Percentiles rank a stretch among this genome's conserved stretches.
These are phyloP conservation scores for Saguinus midas DNA, from an alignment of 2,113 vertebrate genomes.

Conservation along the genomic window DNA sequence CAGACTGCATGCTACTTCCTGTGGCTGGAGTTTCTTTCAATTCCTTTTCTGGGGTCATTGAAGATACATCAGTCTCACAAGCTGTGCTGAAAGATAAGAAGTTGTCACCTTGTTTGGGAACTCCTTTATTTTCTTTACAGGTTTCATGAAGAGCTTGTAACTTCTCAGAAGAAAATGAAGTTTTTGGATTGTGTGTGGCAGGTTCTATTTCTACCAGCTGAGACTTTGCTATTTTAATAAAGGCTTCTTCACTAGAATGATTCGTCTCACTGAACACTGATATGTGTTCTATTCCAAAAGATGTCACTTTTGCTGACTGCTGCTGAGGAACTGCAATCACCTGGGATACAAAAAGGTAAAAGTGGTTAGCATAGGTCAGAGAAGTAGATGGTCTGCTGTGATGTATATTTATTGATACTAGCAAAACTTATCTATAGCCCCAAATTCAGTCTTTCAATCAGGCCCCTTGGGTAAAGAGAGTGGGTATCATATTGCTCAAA, in stretches of 20 bases:
- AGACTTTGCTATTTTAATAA: slow-evolving; percentile 36
- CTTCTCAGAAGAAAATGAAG: slow-evolving; percentile 57
- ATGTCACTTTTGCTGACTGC: slow-evolving; percentile 55
- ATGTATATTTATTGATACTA: not conserved
- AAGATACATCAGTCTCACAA: slow-evolving; percentile 70
- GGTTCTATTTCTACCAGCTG: slow-evolving; percentile 61
- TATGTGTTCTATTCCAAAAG: slow-evolving; percentile 48
- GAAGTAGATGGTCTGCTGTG: not conserved
- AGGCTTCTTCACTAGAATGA: slow-evolving; percentile 51
- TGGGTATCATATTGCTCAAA: not conserved
- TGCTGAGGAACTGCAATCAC: slow-evolving; percentile 87
- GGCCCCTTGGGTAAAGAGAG: not conserved
- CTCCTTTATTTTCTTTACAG: slow-evolving; percentile 41
- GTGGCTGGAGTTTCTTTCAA: slow-evolving; percentile 63
- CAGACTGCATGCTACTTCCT: slow-evolving; percentile 60
- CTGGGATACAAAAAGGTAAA: slow-evolving; percentile 78
- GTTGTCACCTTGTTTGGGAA: slow-evolving; percentile 61
- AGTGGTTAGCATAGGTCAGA: slow-evolving; percentile 22
- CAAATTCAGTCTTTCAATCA: not conserved
- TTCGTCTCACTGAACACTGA: slow-evolving; percentile 34
- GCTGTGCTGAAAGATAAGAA: slow-evolving; percentile 51
- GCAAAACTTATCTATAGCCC: not conserved
- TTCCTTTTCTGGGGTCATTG: slow-evolving; percentile 65
- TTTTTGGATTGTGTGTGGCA: slow-evolving; percentile 26
- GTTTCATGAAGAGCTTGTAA: slow-evolving; percentile 33